Evolutionary conservation across 2,113 vertebrate species (phyloP).

Genomic region (Myiozetetes cayanensis): DNA sequence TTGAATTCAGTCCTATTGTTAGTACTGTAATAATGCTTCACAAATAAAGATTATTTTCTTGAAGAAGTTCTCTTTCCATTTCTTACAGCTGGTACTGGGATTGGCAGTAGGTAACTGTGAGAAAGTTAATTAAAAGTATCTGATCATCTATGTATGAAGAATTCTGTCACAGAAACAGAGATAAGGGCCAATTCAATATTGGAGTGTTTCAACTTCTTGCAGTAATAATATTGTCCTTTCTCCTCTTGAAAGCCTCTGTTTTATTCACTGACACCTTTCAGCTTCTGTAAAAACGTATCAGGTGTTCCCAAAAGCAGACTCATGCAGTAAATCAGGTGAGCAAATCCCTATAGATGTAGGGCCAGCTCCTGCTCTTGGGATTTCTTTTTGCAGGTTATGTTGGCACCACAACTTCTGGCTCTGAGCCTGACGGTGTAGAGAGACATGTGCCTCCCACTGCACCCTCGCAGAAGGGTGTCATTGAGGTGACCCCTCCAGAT

Average conservation of each 20-base stretch:
- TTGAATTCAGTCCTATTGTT: neutral
- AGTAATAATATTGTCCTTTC: neutral
- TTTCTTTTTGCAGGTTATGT: neutral
- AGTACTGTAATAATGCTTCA: neutral
- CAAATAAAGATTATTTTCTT: neutral
- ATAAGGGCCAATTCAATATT: neutral
- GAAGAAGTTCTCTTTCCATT: neutral
- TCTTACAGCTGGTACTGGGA: neutral
- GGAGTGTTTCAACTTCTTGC: neutral
- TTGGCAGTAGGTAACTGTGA: neutral
- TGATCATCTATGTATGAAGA: neutral
- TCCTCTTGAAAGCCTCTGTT: neutral
- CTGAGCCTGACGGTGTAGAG: neutral
- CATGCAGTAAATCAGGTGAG: constrained; percentile 14
- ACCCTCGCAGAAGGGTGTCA: neutral
- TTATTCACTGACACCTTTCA: constrained; percentile 37
- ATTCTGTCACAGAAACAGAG: neutral
- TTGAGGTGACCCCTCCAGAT: neutral
- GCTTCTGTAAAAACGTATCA: constrained; percentile 28
- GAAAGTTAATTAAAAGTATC: neutral
- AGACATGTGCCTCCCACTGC: neutral
- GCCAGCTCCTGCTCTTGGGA: neutral
- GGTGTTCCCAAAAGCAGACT: neutral
- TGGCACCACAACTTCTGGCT: neutral
- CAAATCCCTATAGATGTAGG: neutral